These are phyloP conservation scores for Antidorcas marsupialis DNA, from an alignment of 2,113 vertebrate species.

Conservation along the genomic window DNA sequence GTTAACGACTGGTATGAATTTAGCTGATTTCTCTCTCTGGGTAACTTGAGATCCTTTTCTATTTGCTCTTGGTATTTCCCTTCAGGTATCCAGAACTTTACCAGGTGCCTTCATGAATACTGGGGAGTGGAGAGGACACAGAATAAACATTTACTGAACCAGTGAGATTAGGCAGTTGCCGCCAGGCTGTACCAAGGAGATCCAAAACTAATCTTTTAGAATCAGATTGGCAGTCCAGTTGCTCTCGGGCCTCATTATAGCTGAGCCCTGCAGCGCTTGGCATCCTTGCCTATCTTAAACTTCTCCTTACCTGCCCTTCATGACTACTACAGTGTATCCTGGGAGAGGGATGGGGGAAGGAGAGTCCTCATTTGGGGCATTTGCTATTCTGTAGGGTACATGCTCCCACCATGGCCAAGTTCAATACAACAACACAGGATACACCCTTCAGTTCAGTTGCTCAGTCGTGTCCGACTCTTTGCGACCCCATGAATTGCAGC, in stretches of 20 bases:
- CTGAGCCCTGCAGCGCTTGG: neutral
- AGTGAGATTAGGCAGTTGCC: neutral
- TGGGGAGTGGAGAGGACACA: neutral
- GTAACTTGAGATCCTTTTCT: neutral
- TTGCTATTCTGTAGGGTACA: neutral
- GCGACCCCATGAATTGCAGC: neutral
- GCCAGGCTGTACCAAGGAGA: neutral
- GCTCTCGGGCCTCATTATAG: neutral
- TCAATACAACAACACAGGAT: neutral
- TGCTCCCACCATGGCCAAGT: neutral
- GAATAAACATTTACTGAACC: neutral
- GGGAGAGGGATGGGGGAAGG: no score
- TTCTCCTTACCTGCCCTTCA: neutral
- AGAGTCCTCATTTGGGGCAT: neutral
- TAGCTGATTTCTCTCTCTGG: neutral
- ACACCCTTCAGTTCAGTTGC: neutral
- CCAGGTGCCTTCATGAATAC: neutral
- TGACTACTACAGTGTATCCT: neutral
- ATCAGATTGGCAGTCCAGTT: neutral
- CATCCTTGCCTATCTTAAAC: neutral
- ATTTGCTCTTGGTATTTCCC: neutral
- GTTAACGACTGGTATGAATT: neutral
- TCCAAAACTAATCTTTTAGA: neutral
- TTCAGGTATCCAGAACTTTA: neutral
- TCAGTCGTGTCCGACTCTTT: neutral